These are phyloP conservation scores for Proterorhinus semilunaris DNA, from an alignment of 2,113 vertebrate species.

Conservation along the genomic window DNA sequence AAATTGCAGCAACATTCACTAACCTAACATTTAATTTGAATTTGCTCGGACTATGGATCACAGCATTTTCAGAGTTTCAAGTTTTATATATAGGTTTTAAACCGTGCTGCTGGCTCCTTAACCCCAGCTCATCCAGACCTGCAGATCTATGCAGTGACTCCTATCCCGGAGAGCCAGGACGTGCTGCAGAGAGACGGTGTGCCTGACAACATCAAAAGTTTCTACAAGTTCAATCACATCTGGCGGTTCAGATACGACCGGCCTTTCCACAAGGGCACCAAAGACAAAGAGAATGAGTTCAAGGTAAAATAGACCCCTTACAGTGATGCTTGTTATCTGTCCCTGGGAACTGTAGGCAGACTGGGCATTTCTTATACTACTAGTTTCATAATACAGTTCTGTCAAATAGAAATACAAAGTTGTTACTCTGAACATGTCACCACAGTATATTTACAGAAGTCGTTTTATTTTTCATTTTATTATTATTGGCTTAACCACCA, in stretches of 20 bases:
- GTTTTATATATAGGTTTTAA: too few relatives aligned
- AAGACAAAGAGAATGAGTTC: conserved; percentile 99
- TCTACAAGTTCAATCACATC: conserved; percentile 99
- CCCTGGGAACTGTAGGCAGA: conserved; percentile 33
- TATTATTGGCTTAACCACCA: too few relatives aligned
- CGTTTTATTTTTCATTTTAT: too few relatives aligned
- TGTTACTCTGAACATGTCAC: too few relatives aligned
- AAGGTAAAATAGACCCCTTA: conserved; percentile 79
- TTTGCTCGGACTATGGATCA: too few relatives aligned
- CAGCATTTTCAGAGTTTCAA: too few relatives aligned
- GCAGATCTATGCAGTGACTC: conserved; percentile 97
- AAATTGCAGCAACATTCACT: too few relatives aligned
- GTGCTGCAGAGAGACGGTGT: conserved; percentile 95
- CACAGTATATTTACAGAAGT: too few relatives aligned
- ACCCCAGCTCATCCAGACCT: conserved; percentile 81
- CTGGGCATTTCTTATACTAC: too few relatives aligned
- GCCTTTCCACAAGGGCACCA: conserved; percentile 96
- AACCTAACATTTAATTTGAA: too few relatives aligned
- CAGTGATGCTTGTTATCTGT: conserved; percentile 26
- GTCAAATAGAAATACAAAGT: too few relatives aligned
- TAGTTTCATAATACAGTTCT: too few relatives aligned
- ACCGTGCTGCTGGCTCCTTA: conserved; percentile 67
- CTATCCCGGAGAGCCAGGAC: conserved; percentile 96
- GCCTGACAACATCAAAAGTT: conserved; percentile 98
- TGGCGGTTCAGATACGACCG: conserved; percentile 97